Evolutionary conservation across 2,797 vertebrate genomes (phyloP).

Genomic region (Poecilia velifera): DNA sequence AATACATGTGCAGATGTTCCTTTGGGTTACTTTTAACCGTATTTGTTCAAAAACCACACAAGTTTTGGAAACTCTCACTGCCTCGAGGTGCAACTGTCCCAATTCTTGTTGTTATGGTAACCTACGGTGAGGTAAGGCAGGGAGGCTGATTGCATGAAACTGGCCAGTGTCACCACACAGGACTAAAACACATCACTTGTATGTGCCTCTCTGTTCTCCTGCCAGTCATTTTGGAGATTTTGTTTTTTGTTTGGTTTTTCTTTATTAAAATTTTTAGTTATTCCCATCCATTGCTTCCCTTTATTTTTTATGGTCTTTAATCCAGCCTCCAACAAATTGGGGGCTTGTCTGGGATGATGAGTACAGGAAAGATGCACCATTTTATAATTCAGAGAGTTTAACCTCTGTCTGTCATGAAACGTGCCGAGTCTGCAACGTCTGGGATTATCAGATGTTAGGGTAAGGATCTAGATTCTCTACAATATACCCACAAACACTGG

Average conservation of each 20-base stretch:
- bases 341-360: background rate
- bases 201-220: background rate
- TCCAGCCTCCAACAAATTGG: background rate
- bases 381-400: background rate
- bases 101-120: slow-evolving; percentile 16
- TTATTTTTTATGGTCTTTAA: background rate
- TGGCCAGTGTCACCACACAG: background rate
- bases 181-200: background rate
- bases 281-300: background rate
- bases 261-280: background rate
- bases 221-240: no score
- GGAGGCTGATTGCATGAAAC: background rate
- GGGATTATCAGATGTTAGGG: background rate
- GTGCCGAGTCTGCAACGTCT: background rate
- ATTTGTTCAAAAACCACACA: slow-evolving; percentile 24
- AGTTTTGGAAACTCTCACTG: slow-evolving; percentile 49
- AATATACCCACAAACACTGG: background rate
- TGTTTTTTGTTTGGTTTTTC: background rate
- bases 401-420: background rate
- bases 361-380: background rate
- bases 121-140: slow-evolving; percentile 19
- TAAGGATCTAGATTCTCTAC: background rate
- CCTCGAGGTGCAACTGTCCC: slow-evolving; percentile 16
- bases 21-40: slow-evolving; percentile 64
- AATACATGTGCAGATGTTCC: slow-evolving; percentile 37